Conservation (phyloP, 2,888 invertebrate genomes). For the Stenoptilia bipunctidactyla region DNA sequence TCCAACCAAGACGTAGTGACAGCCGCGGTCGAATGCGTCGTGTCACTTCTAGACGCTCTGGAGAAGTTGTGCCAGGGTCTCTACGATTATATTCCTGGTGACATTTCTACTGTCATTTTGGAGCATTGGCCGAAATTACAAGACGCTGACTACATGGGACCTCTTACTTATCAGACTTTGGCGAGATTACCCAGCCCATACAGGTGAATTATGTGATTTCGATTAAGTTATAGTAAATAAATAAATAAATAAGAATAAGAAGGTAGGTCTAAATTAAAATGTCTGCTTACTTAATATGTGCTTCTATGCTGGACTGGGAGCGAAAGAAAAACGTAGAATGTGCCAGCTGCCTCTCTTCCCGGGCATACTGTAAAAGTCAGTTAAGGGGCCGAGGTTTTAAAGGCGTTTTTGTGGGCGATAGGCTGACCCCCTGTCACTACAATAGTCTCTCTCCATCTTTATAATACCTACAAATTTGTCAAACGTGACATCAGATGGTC, state of each 20-base stretch:
- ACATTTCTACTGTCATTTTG: constrained; percentile 65
- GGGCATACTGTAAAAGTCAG: too few relatives aligned
- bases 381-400: too few relatives aligned
- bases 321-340: too few relatives aligned
- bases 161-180: constrained; percentile 87
- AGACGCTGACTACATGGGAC: constrained; percentile 86
- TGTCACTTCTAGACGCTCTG: constrained; percentile 84
- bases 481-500: too few relatives aligned
- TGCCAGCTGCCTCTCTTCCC: too few relatives aligned
- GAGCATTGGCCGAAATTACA: constrained; percentile 76
- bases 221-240: too few relatives aligned
- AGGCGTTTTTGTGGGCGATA: too few relatives aligned
- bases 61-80: constrained; percentile 86
- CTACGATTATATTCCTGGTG: constrained; percentile 34
- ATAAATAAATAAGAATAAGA: neutral
- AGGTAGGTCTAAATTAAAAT: neutral
- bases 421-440: too few relatives aligned
- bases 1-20: constrained; percentile 82
- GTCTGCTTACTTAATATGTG: too few relatives aligned
- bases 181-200: constrained; percentile 87
- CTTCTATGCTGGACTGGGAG: too few relatives aligned
- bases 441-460: too few relatives aligned
- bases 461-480: too few relatives aligned
- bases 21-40: constrained; percentile 86
- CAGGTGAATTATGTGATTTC: constrained; percentile 46